Conservation (phyloP, 2,113 vertebrate genomes). For the Micromys minutus region DNA sequence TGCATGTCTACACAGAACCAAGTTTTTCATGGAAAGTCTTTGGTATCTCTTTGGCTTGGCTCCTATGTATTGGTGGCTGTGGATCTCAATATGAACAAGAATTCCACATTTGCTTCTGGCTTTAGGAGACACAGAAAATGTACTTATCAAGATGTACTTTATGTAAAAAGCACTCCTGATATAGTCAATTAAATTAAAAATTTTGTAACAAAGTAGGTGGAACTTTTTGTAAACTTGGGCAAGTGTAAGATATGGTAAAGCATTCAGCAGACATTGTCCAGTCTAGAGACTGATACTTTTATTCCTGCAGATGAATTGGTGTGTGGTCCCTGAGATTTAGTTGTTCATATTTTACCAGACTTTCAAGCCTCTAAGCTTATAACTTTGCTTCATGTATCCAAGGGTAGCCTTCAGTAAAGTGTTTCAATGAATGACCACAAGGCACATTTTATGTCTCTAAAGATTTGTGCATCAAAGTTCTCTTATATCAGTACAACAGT, state of each 20-base stretch:
- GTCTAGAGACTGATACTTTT: constrained; percentile 7
- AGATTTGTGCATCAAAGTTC: neutral
- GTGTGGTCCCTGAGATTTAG: neutral
- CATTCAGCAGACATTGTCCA: neutral
- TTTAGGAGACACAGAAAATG: neutral
- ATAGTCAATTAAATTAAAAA: neutral
- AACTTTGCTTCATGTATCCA: neutral
- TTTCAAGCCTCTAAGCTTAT: neutral
- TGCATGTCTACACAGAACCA: neutral
- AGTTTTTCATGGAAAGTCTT: neutral
- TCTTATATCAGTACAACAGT: neutral
- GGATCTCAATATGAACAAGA: neutral
- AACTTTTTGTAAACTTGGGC: neutral
- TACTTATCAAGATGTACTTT: neutral
- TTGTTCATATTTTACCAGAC: constrained; percentile 24
- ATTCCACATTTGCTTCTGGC: neutral
- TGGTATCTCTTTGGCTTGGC: constrained; percentile 26
- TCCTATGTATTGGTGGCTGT: neutral
- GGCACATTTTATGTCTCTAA: neutral
- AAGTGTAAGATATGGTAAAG: constrained; percentile 10
- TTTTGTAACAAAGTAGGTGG: neutral
- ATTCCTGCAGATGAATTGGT: neutral
- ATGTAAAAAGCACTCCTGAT: neutral
- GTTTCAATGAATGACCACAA: neutral
- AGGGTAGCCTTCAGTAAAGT: neutral